Base-by-base conservation (phyloP, 2,797 vertebrate genomes). In the Sebastes flavidus region DNA sequence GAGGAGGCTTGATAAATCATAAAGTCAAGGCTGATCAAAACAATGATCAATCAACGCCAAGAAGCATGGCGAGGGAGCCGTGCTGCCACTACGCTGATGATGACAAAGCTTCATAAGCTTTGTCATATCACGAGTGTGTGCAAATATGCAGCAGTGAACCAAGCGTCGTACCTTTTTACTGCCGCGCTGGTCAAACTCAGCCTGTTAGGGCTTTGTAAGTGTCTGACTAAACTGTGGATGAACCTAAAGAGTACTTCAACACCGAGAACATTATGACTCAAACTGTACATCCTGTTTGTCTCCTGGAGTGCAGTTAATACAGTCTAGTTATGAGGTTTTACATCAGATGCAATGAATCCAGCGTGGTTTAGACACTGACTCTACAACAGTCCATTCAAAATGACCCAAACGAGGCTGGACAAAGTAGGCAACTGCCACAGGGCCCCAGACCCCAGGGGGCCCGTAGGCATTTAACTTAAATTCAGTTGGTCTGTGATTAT, bases 41-140 rank as follows among this genome's bases (percentile, higher is more conserved):
- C 86, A 85, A 77, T 85, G 78, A 91, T 93, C 90, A 87, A 91
- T 93, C 92, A 92, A 86, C 88, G 79, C 60, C 75, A 27, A 1
- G 81, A 81, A 71, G 83, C 83, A 72, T 68, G 81, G 79, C 75
- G 2, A 65, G 42, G 76, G 83, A 84, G 84, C 84, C 27, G 69
- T 8, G 52, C 79, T 76, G 83, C 73, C 77, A 68, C 66, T 11
- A 22, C n/a, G 10, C 75, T 82, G 83, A 89, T 85, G 81, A 91
- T 91, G 82, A 91, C 82, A 88, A 80, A 87, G 82, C 82, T 78
- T 11, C n/a, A n/a, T n/a, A n/a, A n/a, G n/a, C n/a, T n/a, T n/a
- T n/a, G n/a, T n/a, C n/a, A n/a, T n/a, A n/a, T n/a, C n/a, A 73
- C 49, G 75, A 81, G 65, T 5, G 34, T 56, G 63, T 81, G 72